Evolutionary conservation across 2,797 vertebrate genomes (phyloP).

Genomic region (Periparus ater): DNA sequence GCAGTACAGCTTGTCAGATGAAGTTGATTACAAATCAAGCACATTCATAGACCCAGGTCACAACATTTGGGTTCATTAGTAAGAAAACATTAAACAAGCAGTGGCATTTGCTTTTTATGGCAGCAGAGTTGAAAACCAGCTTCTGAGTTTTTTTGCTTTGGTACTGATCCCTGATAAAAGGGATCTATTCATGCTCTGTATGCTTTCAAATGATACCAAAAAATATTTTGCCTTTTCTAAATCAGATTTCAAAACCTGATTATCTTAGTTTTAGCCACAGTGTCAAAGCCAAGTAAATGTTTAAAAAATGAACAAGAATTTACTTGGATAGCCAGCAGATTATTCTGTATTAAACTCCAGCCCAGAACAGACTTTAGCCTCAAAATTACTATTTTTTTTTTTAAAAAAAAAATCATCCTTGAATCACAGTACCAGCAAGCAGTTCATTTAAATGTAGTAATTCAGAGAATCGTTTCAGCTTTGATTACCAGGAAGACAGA

Average conservation of each 20-base stretch:
- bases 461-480: conserved; percentile 2
- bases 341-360: neutral
- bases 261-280: neutral
- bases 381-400: neutral
- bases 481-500: conserved; percentile 45
- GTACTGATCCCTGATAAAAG: neutral
- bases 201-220: neutral
- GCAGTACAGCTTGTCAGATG: neutral
- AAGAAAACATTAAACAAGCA: neutral
- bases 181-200: neutral
- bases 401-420: neutral
- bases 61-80: neutral
- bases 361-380: neutral
- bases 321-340: neutral
- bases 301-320: neutral
- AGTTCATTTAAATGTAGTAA: conserved; percentile 31
- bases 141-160: neutral
- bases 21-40: neutral
- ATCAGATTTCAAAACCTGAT: neutral
- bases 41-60: neutral
- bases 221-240: neutral
- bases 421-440: neutral
- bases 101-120: neutral
- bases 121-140: neutral
- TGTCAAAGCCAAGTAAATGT: neutral